Evolutionary conservation across 2,888 invertebrate species (phyloP).

Genomic region (Lepeophtheirus nordmannii): DNA sequence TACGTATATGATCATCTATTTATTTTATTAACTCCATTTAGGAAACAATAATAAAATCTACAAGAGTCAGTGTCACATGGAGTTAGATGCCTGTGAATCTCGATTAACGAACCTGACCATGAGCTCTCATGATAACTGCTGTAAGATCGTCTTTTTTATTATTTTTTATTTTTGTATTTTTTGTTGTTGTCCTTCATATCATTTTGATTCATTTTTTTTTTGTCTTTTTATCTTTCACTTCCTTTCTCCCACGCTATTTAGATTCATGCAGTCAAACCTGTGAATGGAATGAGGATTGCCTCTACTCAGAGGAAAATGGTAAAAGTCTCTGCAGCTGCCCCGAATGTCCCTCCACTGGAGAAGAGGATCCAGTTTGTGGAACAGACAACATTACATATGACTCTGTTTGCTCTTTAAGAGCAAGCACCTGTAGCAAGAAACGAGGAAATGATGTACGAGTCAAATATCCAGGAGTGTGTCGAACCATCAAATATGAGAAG

Average conservation of each 20-base stretch:
- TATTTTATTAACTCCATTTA: background rate
- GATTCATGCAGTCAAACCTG: background rate
- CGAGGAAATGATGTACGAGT: slow-evolving; percentile 1
- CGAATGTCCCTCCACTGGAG: slow-evolving; percentile 1
- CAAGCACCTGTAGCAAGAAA: background rate
- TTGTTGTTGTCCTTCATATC: background rate
- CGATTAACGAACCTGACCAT: background rate
- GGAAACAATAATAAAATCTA: slow-evolving; percentile 1
- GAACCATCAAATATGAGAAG: slow-evolving; percentile 16
- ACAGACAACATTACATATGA: slow-evolving; percentile 12
- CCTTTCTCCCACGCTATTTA: background rate
- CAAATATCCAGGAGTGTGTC: background rate
- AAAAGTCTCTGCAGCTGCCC: slow-evolving; percentile 5
- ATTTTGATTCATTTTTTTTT: background rate
- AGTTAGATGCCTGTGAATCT: background rate
- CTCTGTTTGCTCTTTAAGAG: background rate
- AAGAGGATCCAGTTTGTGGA: slow-evolving; percentile 13
- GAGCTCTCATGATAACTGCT: background rate
- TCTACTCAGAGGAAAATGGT: background rate
- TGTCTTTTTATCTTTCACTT: background rate
- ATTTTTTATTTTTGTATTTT: background rate
- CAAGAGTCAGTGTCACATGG: background rate
- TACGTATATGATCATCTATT: background rate
- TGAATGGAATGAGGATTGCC: background rate
- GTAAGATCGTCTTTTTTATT: background rate